A percentile compares a stretch with the other conserved stretches of the same genome.
These are phyloP conservation scores for Vannuccia rotundouncinata DNA, from an alignment of 2,888 invertebrate species.

Conservation along the genomic window DNA sequence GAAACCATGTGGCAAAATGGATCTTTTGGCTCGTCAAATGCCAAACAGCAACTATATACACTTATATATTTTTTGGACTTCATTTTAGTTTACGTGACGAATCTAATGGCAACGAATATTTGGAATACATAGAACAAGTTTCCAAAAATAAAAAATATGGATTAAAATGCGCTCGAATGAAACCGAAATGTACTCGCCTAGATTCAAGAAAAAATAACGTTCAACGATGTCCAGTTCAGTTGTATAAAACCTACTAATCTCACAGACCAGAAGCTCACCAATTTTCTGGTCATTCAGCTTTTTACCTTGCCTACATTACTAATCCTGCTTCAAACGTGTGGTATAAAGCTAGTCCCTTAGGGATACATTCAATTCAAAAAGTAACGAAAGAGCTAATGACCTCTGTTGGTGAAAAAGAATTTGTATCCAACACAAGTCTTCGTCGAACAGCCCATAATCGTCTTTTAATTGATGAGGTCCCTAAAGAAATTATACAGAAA, in stretches of 20 bases:
- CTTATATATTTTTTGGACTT: slow-evolving; percentile 22
- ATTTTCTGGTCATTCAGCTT: slow-evolving; percentile 1
- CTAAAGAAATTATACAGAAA: slow-evolving; percentile 9
- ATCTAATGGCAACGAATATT: too few species aligned
- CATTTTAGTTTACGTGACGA: too few species aligned
- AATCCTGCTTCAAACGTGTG: slow-evolving; percentile 23
- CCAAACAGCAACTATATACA: slow-evolving; percentile 24
- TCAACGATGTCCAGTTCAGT: slow-evolving; percentile 19
- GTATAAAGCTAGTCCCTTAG: slow-evolving; percentile 30
- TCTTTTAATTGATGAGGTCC: not conserved
- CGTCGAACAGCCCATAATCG: slow-evolving; percentile 30
- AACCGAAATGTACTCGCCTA: slow-evolving; percentile 15
- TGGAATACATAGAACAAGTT: not conserved
- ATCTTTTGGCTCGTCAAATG: slow-evolving; percentile 17
- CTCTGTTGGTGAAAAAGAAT: slow-evolving; percentile 6
- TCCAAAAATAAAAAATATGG: slow-evolving; percentile 15
- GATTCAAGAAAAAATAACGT: slow-evolving; percentile 6
- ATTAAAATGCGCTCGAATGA: slow-evolving; percentile 13
- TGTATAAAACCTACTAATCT: slow-evolving; percentile 21
- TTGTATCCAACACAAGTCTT: slow-evolving; percentile 30
- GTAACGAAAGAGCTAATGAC: slow-evolving; percentile 24
- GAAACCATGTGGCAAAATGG: slow-evolving; percentile 25
- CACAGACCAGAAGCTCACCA: slow-evolving; percentile 27
- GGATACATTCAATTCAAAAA: slow-evolving; percentile 27
- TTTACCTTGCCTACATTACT: slow-evolving; percentile 16